A percentile compares a stretch with the other conserved stretches of the same genome.
Conservation (phyloP, 2,888 invertebrate species). For the Metallyticus violacea region DNA sequence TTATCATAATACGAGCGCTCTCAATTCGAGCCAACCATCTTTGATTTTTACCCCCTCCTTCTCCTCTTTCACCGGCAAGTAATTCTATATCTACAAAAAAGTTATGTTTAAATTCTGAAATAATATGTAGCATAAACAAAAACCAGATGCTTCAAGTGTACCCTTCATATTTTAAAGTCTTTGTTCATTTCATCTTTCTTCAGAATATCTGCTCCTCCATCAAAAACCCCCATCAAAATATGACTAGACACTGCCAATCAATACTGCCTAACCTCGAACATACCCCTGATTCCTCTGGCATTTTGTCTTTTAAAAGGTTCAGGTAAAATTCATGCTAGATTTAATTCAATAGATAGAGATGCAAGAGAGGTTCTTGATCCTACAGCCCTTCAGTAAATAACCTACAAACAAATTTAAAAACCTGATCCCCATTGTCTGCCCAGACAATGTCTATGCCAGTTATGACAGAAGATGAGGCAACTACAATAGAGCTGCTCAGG, state of each 20-base stretch:
- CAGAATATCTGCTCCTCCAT: not conserved
- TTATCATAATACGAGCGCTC: slow-evolving; percentile 26
- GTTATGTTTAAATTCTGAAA: not conserved
- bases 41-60: slow-evolving; percentile 4
- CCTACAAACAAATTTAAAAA: slow-evolving; percentile 5
- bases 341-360: not conserved
- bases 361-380: not conserved
- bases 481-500: not conserved
- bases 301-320: not conserved
- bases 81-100: not conserved
- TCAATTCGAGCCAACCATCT: slow-evolving; percentile 22
- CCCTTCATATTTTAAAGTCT: not conserved
- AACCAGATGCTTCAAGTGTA: not conserved
- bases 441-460: not conserved
- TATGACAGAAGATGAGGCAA: not conserved
- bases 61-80: not conserved
- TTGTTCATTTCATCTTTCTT: not conserved
- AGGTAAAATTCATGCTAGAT: not conserved
- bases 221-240: not conserved
- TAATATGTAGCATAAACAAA: not conserved
- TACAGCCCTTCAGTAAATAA: no score
- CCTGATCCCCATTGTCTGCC: not conserved
- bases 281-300: not conserved
- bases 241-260: not conserved
- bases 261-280: no score